Conservation (phyloP, 2,888 invertebrate species). For the Polylopha cassiicola region DNA sequence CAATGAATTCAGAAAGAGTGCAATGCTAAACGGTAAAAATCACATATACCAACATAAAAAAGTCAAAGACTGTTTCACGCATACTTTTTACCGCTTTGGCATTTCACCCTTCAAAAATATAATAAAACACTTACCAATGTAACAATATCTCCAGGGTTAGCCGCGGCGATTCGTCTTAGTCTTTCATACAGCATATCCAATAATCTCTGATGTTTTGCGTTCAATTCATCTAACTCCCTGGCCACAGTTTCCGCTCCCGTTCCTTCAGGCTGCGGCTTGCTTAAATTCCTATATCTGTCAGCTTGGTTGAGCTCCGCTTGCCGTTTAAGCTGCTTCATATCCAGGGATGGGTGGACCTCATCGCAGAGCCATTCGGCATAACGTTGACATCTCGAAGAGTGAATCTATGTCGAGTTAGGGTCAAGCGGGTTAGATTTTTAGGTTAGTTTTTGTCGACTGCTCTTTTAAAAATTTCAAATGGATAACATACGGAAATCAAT, state of each 20-base stretch:
- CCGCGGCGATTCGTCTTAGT: conserved; percentile 80
- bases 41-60: too few relatives aligned
- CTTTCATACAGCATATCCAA: conserved; percentile 83
- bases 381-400: conserved; percentile 89
- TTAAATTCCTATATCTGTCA: conserved; percentile 53
- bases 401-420: conserved; percentile 82
- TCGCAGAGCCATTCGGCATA: conserved; percentile 90
- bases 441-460: conserved; percentile 52
- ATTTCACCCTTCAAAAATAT: conserved; percentile 9
- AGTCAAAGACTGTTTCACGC: too few relatives aligned
- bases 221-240: conserved; percentile 87
- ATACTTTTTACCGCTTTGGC: too few relatives aligned
- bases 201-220: conserved; percentile 85
- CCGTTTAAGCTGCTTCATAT: conserved; percentile 68
- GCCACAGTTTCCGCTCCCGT: conserved; percentile 86
- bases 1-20: background rate
- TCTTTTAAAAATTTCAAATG: conserved; percentile 2
- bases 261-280: conserved; percentile 45
- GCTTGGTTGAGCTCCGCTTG: conserved; percentile 62
- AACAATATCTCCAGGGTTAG: conserved; percentile 84
- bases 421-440: too few relatives aligned
- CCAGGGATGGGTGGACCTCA: conserved; percentile 88
- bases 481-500: background rate
- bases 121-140: conserved; percentile 81
- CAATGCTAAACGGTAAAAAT: too few relatives aligned